These are phyloP conservation scores for Carabus problematicus DNA, from an alignment of 2,888 invertebrate genomes.

Conservation along the genomic window DNA sequence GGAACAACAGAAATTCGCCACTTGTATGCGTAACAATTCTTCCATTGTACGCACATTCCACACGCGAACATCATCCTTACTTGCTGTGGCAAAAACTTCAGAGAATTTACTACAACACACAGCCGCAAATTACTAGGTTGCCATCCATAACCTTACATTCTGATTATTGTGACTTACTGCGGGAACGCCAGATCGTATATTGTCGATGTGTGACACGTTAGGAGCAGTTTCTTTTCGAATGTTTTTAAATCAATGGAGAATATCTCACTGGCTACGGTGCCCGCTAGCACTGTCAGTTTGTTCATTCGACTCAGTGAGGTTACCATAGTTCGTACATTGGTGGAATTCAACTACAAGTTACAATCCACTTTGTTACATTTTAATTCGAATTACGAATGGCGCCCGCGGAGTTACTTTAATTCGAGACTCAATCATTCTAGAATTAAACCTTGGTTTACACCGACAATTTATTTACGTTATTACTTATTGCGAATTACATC, in stretches of 20 bases:
- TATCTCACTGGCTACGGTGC: slow-evolving; percentile 81
- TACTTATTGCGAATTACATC: too few relatives aligned
- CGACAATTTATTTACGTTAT: too few relatives aligned
- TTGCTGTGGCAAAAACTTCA: slow-evolving; percentile 86
- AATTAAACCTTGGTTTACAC: too few relatives aligned
- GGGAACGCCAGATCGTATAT: slow-evolving; percentile 88
- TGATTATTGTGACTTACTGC: slow-evolving; percentile 64
- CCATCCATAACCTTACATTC: background rate
- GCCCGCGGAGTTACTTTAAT: too few relatives aligned
- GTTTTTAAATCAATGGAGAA: slow-evolving; percentile 74
- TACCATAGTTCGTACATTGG: slow-evolving; percentile 70
- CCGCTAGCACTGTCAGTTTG: slow-evolving; percentile 72
- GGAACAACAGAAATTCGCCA: slow-evolving; percentile 88
- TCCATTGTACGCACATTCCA: slow-evolving; percentile 80
- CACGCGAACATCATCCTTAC: slow-evolving; percentile 83
- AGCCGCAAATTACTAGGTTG: too few relatives aligned
- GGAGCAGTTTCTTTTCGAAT: slow-evolving; percentile 72
- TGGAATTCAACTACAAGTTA: slow-evolving; percentile 61
- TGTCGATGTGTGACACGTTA: slow-evolving; percentile 82
- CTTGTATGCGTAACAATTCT: slow-evolving; percentile 82
- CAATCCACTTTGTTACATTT: background rate
- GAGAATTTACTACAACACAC: slow-evolving; percentile 71
- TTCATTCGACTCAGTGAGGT: slow-evolving; percentile 75
- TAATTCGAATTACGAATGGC: too few relatives aligned
- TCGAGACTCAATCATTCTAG: too few relatives aligned